Base-by-base conservation (phyloP, 2,113 vertebrate genomes). In the cat (Felis catus) region DNA sequence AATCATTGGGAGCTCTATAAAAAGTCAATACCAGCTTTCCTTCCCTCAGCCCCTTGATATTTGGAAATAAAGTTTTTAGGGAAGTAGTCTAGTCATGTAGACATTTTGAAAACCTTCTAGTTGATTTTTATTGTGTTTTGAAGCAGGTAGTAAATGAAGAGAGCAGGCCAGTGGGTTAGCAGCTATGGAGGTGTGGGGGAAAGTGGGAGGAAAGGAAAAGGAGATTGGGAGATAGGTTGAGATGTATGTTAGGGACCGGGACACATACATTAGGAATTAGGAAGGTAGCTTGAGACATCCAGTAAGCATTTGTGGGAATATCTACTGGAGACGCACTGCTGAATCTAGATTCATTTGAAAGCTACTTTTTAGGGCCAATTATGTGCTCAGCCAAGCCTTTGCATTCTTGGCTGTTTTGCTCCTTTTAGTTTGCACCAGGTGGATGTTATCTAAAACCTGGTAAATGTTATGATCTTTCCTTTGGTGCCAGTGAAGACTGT, bases 301-400 rank as follows among this genome's bases (percentile, higher is more conserved):
- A 76, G 71, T 78, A 53, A 96, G 81, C 81, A 4, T 74, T 92
- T 93, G 78, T 70, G 82, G 71, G 31, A 88, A 23, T 97, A 96
- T 73, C 0, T 25, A 79, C 81, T 86, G 61, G 33, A 55, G 39
- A 79, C 48, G 68, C 70, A 41, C 25, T 21, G 29, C 65, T 89
- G 82, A 93, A 73, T 93, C 73, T 86, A 53, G 89, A 94, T 82
- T 94, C 97, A 94, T 76, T 83, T 97, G 94, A 96, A 97, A 97
- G 86, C 66, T 95, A 11, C 79, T 83, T 95, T 96, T 93, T 93
- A 93, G 89, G 85, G 91, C 78, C 63, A 97, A 6, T 97, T 97
- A 68, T 97, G 81, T 94, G 89, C 73, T 93, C 66, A 80, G 39
- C 23, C 83, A 97, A 91, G 68, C 78, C 41, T 70, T 93, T 88